A percentile compares a stretch with the other conserved stretches of the same genome.
Conservation (phyloP, 2,113 vertebrate genomes). For the Murina feae region DNA sequence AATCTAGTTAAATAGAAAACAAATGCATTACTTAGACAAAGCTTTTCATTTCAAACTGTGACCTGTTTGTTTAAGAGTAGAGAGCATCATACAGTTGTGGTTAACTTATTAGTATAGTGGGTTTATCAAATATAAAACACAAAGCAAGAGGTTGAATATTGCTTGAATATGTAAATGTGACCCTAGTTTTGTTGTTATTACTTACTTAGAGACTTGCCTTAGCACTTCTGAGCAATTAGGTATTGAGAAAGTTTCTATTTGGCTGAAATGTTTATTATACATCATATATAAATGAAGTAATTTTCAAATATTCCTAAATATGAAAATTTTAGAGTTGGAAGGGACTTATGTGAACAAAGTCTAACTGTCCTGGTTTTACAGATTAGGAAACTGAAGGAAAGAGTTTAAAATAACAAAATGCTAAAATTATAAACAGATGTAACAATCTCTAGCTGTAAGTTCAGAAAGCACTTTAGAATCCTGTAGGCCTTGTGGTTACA, state of each 20-base stretch:
- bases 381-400: not conserved
- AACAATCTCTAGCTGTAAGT: not conserved
- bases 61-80: not conserved
- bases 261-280: constrained; percentile 19
- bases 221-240: not conserved
- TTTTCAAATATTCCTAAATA: constrained; percentile 19
- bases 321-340: constrained; percentile 8
- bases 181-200: not conserved
- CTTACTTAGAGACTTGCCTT: not conserved
- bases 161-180: not conserved
- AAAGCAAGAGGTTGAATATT: not conserved
- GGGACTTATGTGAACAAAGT: not conserved
- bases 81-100: not conserved
- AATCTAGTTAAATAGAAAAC: constrained; percentile 83
- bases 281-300: not conserved
- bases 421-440: not conserved
- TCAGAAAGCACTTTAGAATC: not conserved
- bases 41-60: not conserved
- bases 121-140: not conserved
- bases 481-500: not conserved
- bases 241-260: not conserved
- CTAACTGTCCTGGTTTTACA: not conserved
- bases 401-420: not conserved
- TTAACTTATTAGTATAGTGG: not conserved
- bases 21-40: not conserved